Base-by-base conservation (phyloP, 2,113 vertebrate species). In the Conger conger region DNA sequence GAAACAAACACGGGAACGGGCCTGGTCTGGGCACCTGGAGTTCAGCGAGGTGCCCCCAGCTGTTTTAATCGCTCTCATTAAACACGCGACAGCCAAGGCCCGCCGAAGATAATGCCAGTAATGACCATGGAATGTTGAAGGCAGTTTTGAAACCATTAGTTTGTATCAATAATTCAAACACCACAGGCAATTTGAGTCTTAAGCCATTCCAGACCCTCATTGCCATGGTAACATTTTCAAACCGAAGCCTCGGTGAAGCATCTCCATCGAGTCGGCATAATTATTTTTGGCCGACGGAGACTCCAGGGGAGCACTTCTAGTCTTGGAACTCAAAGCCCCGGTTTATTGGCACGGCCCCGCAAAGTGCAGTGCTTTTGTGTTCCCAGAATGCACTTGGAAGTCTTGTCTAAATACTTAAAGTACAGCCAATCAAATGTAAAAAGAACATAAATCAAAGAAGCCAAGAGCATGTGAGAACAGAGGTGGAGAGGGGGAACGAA, bases 131-230 rank as follows among this genome's bases (percentile, higher is more conserved):
- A 93, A 86, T n/a, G 86, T 73, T 89, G 85, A 90, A 90, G 81
- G 86, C 82, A 86, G 89, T 86, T 87, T 89, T 90, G 91, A 89
- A 92, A 87, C 89, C 89, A 80, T 88, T 84, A 90, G 87, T 88
- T 91, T 88, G 83, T 88, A 94, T 93, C 89, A 92, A 93, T 93
- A 91, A 92, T 91, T 91, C 88, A 91, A 80, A 84, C 89, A 86
- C 89, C 76, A 23, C 11, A 86, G 84, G 88, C 83, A 90, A 92
- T 91, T 90, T 90, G 8, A 88, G 33, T 18, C 85, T 86, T 50
- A 87, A 87, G 85, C 89, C 76, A 88, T 82, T 89, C 87, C 82
- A 88, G 81, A 83, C 89, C 63, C 68, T 82, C 36, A 86, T 80
- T 76, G 76, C 68, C 81, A 77, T 83, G 79, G 68, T 84, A 68